Percentiles rank a stretch among this genome's conserved stretches.
Evolutionary conservation across 1,140 invertebrate species (phyloP).

Genomic region (Lysiphlebus fabarum): DNA sequence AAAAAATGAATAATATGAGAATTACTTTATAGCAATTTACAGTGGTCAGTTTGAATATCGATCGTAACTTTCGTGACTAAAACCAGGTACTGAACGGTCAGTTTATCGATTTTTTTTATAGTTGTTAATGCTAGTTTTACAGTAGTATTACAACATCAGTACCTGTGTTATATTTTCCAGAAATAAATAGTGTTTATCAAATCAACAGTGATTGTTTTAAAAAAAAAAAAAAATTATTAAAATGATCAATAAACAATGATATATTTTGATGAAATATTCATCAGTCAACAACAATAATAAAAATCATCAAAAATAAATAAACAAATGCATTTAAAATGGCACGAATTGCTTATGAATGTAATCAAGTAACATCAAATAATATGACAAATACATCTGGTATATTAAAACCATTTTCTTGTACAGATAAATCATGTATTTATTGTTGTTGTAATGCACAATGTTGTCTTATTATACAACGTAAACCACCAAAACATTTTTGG

Average conservation of each 20-base stretch:
- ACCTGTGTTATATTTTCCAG: not conserved
- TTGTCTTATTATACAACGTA: constrained; percentile 39
- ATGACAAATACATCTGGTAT: constrained; percentile 19
- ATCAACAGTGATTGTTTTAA: not conserved
- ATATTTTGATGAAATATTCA: not conserved
- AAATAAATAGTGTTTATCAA: not conserved
- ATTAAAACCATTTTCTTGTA: constrained; percentile 33
- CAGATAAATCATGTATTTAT: constrained; percentile 35
- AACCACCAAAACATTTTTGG: constrained; percentile 42
- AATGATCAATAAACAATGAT: not conserved
- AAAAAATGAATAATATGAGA: too few species aligned
- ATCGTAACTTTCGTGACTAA: too few species aligned
- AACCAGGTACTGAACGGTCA: too few species aligned
- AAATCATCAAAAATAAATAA: too few species aligned
- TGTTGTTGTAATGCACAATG: constrained; percentile 43
- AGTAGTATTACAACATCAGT: too few species aligned
- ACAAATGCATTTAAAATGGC: constrained; percentile 29
- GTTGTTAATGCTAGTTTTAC: too few species aligned
- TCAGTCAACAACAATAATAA: too few species aligned
- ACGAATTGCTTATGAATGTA: constrained; percentile 38
- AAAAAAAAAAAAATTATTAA: not conserved
- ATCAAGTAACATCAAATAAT: constrained; percentile 24
- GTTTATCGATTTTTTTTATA: too few species aligned
- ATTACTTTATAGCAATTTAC: too few species aligned
- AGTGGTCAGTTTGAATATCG: too few species aligned